Conservation (phyloP, 2,797 vertebrate genomes). For the Molossus molossus region DNA sequence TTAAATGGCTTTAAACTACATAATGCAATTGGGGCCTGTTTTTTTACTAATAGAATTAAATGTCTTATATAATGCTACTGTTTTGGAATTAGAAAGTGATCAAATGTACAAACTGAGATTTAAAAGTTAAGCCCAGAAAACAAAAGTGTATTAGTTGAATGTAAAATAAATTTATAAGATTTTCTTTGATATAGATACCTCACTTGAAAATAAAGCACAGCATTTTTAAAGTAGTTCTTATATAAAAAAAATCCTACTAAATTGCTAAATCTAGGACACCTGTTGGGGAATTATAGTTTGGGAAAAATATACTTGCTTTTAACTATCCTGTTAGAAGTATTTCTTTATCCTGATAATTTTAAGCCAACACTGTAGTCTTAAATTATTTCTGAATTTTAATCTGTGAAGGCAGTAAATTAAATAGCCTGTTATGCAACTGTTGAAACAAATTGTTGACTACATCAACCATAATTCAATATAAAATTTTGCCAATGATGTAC, state of each 20-base stretch:
- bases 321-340: conserved; percentile 81
- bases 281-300: conserved; percentile 83
- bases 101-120: conserved; percentile 85
- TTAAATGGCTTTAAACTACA: conserved; percentile 79
- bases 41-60: conserved; percentile 76
- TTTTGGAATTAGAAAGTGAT: conserved; percentile 87
- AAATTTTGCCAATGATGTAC: conserved; percentile 96
- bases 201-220: conserved; percentile 91
- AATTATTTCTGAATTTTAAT: conserved; percentile 74
- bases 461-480: conserved; percentile 82
- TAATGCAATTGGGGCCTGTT: conserved; percentile 78
- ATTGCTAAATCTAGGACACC: conserved; percentile 82
- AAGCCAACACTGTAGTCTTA: conserved; percentile 84
- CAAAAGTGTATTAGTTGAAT: conserved; percentile 78
- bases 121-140: conserved; percentile 89
- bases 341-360: conserved; percentile 84
- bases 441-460: conserved; percentile 71
- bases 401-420: conserved; percentile 84
- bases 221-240: conserved; percentile 86
- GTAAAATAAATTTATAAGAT: conserved; percentile 80
- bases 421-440: conserved; percentile 79
- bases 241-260: conserved; percentile 78
- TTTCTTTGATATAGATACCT: conserved; percentile 90
- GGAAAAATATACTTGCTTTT: conserved; percentile 82
- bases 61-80: conserved; percentile 82